Evolutionary conservation across 2,113 vertebrate species (phyloP), one percentile per base, ranked within the genome.

Genomic region (Oenanthe oenanthe): DNA sequence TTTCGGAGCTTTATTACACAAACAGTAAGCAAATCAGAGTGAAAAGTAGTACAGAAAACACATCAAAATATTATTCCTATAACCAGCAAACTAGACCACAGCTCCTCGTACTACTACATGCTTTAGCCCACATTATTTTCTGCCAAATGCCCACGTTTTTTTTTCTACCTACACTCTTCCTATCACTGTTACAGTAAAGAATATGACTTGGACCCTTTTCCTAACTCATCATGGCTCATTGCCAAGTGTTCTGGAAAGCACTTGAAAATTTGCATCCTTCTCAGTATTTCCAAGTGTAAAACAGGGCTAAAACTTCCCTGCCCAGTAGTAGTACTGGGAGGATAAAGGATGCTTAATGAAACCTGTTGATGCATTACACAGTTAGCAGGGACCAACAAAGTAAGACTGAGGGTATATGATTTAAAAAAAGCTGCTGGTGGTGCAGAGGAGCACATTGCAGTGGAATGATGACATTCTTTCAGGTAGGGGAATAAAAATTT

Each of bases 111-210:
- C 53, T n/a, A 83, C 47, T 31, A 67, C 36, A 74, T 43, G 40
- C 42, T 92, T 74, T 26, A 88, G 78, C 63, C 63, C 65, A 84
- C 3, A 1, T 43, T 88, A 57, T 83, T 81, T 62, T 60, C 61
- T 94, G 75, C 40, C 82, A 94, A 88, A 92, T 85, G 51, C 78
- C 78, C 74, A 62, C 24, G 47, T 19, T 26, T 3, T 12, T 81
- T 90, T 83, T 84, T n/a, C 95, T 92, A 91, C 86, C 86, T 87
- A 80, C 76, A 51, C 61, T 83, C 61, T 77, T 74, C 84, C 62
- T 83, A 83, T 85, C 74, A 77, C 58, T 85, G 48, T 83, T 73
- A 77, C 1, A 85, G 56, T n/a, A 83, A 83, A 85, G 34, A 83
- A 73, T 36, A 77, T 42, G 40, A 81, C 84, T 86, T 93, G 95